phyloP scores from a whole-genome alignment of 2,888 invertebrate species.

The Pammene aurita region DNA sequence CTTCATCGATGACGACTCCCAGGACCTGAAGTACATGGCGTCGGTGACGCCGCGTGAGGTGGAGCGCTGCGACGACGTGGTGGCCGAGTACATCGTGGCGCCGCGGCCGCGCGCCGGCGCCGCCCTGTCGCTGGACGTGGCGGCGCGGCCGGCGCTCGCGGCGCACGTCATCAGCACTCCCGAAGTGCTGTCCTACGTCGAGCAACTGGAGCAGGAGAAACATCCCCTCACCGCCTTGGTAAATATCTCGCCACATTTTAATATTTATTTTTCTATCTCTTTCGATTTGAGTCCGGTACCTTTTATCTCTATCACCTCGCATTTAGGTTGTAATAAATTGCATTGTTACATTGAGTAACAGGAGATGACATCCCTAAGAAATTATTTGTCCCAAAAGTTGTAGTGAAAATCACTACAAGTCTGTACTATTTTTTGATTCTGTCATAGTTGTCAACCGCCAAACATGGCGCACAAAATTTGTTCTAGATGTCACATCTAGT shows the following conservation, averaged over 20 bases:
- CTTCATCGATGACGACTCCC: slow-evolving; percentile 73
- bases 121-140: slow-evolving; percentile 65
- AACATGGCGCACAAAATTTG: no score
- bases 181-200: slow-evolving; percentile 74
- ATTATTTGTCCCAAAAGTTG: no score
- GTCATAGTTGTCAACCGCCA: no score
- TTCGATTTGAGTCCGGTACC: no score
- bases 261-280: no score
- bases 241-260: slow-evolving; percentile 45
- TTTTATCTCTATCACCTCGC: no score
- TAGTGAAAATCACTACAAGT: no score
- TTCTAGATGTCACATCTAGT: no score
- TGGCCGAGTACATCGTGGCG: slow-evolving; percentile 47
- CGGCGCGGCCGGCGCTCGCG: slow-evolving; percentile 57
- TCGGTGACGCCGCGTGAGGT: slow-evolving; percentile 71
- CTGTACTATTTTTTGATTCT: no score
- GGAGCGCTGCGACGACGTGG: slow-evolving; percentile 55
- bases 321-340: no score
- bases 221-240: slow-evolving; percentile 58
- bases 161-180: slow-evolving; percentile 73
- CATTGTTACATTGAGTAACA: no score
- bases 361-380: no score
- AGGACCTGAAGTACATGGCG: slow-evolving; percentile 64
- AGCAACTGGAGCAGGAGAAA: slow-evolving; percentile 75
- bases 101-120: slow-evolving; percentile 45